phyloP scores from a whole-genome alignment of 2,888 invertebrate species.

The Arctia plantaginis region DNA sequence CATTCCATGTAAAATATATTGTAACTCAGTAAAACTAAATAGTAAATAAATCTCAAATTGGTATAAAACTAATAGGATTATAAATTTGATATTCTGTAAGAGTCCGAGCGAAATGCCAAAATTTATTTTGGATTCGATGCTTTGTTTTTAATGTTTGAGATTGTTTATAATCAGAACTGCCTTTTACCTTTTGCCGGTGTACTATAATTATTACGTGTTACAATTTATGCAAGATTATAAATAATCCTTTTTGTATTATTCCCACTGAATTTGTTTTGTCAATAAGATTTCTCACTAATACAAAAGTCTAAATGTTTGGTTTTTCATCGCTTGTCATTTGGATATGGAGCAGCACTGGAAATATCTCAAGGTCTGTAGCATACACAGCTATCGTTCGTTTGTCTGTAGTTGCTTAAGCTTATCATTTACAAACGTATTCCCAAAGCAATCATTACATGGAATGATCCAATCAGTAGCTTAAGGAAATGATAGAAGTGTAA shows the following conservation, averaged over 20 bases:
- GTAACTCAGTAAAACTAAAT: neutral
- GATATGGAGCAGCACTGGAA: conserved; percentile 91
- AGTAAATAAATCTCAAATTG: neutral
- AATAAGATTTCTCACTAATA: conserved; percentile 38
- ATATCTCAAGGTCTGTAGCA: conserved; percentile 91
- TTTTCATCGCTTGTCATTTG: conserved; percentile 77
- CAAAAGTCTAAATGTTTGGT: conserved; percentile 55
- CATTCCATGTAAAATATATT: too few species aligned
- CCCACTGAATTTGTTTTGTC: conserved; percentile 30
- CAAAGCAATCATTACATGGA: conserved; percentile 4
- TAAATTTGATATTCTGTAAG: neutral
- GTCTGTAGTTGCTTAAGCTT: conserved; percentile 35
- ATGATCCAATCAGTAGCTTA: neutral
- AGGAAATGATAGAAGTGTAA: conserved; percentile 1
- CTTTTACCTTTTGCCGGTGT: neutral
- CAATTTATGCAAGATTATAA: neutral
- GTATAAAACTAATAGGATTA: neutral
- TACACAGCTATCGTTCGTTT: conserved; percentile 57
- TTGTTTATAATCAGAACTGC: neutral
- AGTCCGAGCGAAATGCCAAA: neutral
- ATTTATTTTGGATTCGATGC: neutral
- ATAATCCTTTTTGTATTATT: conserved; percentile 5
- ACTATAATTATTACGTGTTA: neutral
- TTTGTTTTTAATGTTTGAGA: conserved; percentile 5
- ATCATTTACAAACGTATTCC: neutral